Conservation (phyloP, 2,113 vertebrate genomes). For the Pagrus major region DNA sequence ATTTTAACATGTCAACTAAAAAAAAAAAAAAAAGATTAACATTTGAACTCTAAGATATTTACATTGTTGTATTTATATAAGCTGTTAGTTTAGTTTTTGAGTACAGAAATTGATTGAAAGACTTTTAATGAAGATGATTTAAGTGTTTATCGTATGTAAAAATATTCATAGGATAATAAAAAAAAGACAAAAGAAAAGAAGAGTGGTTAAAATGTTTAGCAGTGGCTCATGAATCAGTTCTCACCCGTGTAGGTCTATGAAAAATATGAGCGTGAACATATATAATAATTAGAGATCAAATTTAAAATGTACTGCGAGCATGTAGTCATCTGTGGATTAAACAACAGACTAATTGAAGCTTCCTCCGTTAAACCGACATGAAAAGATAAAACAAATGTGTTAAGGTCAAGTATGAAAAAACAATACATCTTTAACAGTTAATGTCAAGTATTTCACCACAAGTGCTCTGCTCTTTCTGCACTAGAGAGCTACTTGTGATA, state of each 20-base stretch:
- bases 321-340: slow-evolving; percentile 52
- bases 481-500: slow-evolving; percentile 70
- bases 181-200: no score
- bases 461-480: slow-evolving; percentile 50
- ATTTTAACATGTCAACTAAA: slow-evolving; percentile 11
- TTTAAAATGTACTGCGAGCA: slow-evolving; percentile 9
- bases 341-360: slow-evolving; percentile 54
- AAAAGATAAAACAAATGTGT: slow-evolving; percentile 63
- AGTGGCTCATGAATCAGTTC: background rate
- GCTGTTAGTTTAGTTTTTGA: no score
- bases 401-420: slow-evolving; percentile 66
- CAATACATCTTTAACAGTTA: slow-evolving; percentile 61
- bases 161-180: no score
- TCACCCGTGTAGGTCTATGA: background rate
- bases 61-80: background rate
- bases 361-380: slow-evolving; percentile 48
- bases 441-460: slow-evolving; percentile 58
- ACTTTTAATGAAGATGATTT: background rate
- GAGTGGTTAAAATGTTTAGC: background rate
- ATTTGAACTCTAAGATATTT: slow-evolving; percentile 3
- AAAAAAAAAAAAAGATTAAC: background rate
- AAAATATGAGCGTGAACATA: background rate
- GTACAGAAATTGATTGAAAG: background rate
- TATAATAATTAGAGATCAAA: slow-evolving; percentile 48
- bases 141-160: background rate